Evolutionary conservation across 2,113 vertebrate genomes (phyloP).

Genomic region (human (Homo sapiens)): GRCh38 chr4:1926501-1927000

Average conservation of each 20-base stretch:
- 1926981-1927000: neutral
- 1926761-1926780: neutral
- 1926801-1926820: neutral
- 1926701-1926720: neutral
- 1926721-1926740: neutral
- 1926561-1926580: no score
- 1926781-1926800: neutral
- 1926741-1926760: neutral
- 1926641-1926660: neutral
- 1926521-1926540: no score
- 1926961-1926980: neutral
- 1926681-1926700: neutral
- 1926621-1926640: neutral
- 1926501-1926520: no score
- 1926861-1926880: fast-evolving
- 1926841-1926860: neutral
- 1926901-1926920: neutral
- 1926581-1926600: neutral
- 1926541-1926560: no score
- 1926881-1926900: no score
- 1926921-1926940: neutral
- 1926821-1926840: no score
- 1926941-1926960: neutral
- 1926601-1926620: neutral
- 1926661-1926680: neutral